Conservation (phyloP, 2,797 vertebrate species). For the Heterohyrax brucei region DNA sequence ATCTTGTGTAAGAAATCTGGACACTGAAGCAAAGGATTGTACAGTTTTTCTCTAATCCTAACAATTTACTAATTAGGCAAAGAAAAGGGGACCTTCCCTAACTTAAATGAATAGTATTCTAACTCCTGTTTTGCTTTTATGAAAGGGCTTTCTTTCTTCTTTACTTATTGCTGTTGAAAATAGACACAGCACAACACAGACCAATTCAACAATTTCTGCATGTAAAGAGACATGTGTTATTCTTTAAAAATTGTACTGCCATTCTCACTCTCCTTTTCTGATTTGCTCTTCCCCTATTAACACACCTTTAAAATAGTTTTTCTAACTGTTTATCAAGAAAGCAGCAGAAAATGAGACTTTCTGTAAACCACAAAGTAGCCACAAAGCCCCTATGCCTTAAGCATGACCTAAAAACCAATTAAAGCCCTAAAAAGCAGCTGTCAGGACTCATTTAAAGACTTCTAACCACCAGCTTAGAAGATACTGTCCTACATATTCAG, state of each 20-base stretch:
- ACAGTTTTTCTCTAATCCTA: neutral
- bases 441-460: constrained; percentile 5
- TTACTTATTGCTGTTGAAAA: neutral
- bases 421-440: constrained; percentile 50
- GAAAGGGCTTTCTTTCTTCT: neutral
- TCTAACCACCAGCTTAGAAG: constrained; percentile 24
- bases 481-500: neutral
- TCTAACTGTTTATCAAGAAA: constrained; percentile 55
- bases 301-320: constrained; percentile 24
- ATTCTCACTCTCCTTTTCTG: neutral
- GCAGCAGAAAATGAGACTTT: constrained; percentile 25
- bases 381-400: constrained; percentile 5
- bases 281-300: neutral
- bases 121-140: neutral
- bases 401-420: constrained; percentile 39
- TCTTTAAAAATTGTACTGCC: neutral
- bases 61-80: constrained; percentile 44
- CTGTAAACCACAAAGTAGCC: constrained; percentile 57
- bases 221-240: neutral
- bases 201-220: neutral
- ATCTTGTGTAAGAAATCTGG: constrained; percentile 38
- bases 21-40: constrained; percentile 40
- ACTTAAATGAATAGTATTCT: neutral
- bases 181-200: neutral
- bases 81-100: neutral